Conservation (phyloP, 2,888 invertebrate species). For the Apoda limacodes region DNA sequence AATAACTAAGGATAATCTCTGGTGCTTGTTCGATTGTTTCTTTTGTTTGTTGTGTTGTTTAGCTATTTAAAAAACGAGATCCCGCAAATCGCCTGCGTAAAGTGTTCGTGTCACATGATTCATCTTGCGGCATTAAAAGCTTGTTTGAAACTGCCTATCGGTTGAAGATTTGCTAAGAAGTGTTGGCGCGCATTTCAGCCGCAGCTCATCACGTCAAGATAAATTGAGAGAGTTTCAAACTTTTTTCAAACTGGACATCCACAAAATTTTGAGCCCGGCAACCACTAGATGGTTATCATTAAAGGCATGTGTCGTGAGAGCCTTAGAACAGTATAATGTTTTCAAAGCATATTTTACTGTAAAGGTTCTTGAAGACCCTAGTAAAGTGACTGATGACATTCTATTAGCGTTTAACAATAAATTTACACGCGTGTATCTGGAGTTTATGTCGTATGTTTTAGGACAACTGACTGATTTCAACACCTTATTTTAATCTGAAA, state of each 20-base stretch:
- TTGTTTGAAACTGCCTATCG: constrained; percentile 27
- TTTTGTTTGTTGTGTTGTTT: too few relatives aligned
- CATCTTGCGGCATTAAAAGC: constrained; percentile 29
- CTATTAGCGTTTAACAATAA: too few relatives aligned
- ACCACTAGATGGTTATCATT: constrained; percentile 30
- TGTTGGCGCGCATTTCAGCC: constrained; percentile 17
- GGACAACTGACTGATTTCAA: constrained; percentile 5
- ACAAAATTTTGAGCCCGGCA: constrained; percentile 23
- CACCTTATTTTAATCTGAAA: too few relatives aligned
- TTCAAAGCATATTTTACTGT: too few relatives aligned
- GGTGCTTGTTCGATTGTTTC: too few relatives aligned
- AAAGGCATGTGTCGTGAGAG: constrained; percentile 28
- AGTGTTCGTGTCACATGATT: constrained; percentile 32
- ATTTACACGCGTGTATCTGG: constrained; percentile 16
- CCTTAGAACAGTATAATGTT: constrained; percentile 29
- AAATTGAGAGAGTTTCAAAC: constrained; percentile 28
- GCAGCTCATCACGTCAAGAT: constrained; percentile 14
- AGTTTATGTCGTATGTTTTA: constrained; percentile 6
- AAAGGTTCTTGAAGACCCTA: too few relatives aligned
- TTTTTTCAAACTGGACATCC: constrained; percentile 29
- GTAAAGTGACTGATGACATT: too few relatives aligned
- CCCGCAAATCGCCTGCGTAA: constrained; percentile 26
- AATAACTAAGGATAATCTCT: too few relatives aligned
- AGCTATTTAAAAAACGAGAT: constrained; percentile 11
- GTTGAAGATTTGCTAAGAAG: constrained; percentile 18